Evolutionary conservation across 2,888 invertebrate genomes (phyloP), one percentile per base, ranked within the genome.

Genomic region (Lamellibrachia columna): DNA sequence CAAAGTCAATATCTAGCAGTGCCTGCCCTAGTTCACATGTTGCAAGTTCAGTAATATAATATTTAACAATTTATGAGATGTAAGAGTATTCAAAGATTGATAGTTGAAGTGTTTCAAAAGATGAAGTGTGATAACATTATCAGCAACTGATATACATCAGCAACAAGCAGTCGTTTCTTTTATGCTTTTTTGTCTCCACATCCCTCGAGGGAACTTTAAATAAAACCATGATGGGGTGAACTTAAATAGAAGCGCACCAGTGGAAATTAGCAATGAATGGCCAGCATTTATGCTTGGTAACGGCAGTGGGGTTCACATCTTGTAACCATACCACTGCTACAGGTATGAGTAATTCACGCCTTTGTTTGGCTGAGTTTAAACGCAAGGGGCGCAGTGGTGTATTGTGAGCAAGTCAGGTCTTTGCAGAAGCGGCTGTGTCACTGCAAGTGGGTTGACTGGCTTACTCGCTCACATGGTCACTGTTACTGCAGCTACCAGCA

Each of bases 391-490:
- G 22, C 75, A 75, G 22, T n/a, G 22, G 75, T 75, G 75, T 75
- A 75, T 75, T 75, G 75, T 75, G 22, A 75, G 22, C 75, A 75
- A 75, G 75, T 75, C 75, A 75, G 75, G 75, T 75, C 75, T 75
- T 22, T 75, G 22, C 75, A 75, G 75, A 75, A 75, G 75, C 15
- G 75, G 75, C 75, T 15, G 75, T 75, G 22, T 22, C 75, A n/a
- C 75, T 75, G 22, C 75, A 75, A 75, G 75, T n/a, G n/a, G 75
- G 75, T 15, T 75, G 75, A 22, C 75, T 22, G 75, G 22, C 75
- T 75, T 75, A 75, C 75, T 75, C 75, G 75, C 75, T 75, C 75
- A 75, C 75, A 75, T 75, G 75, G 75, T 75, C 75, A 75, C 75
- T 22, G 15, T 3, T 22, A 75, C 22, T 22, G 22, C 22, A n/a